These are phyloP conservation scores for Tigriopus japonicus DNA, from an alignment of 1,140 invertebrate genomes.

Conservation along the genomic window DNA sequence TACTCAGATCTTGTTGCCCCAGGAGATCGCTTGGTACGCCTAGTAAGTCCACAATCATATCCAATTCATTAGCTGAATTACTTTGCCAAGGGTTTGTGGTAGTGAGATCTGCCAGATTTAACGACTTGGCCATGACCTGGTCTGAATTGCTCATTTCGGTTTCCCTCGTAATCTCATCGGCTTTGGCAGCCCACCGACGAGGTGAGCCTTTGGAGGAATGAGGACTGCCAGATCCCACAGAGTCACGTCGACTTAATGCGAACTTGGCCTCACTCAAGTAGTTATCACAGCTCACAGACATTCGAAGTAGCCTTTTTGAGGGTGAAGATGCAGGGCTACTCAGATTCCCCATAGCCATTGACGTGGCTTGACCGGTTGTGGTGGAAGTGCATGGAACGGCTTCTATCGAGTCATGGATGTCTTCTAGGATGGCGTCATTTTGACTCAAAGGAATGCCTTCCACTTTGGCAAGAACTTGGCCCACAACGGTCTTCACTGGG, in stretches of 20 bases:
- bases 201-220: not conserved
- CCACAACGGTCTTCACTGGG: no score
- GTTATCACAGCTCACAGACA: constrained; percentile 12
- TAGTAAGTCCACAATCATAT: constrained; percentile 6
- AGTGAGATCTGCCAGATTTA: not conserved
- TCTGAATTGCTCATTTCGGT: no score
- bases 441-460: no score
- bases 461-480: no score
- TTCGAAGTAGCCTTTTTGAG: not conserved
- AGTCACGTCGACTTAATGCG: not conserved
- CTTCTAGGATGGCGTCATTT: no score
- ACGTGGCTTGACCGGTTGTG: no score
- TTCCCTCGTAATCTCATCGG: not conserved
- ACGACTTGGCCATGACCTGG: not conserved
- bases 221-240: not conserved
- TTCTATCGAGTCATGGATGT: no score
- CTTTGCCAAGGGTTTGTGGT: not conserved
- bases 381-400: no score
- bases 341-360: no score
- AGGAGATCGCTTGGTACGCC: constrained; percentile 3
- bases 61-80: constrained; percentile 5
- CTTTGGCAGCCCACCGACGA: constrained; percentile 3
- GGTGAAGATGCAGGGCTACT: not conserved
- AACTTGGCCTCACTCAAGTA: constrained; percentile 3
- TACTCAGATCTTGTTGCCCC: not conserved